Percentiles rank a stretch among this genome's conserved stretches.
phyloP scores from a whole-genome alignment of 2,113 vertebrate genomes.

The Gymnobelideus leadbeateri region DNA sequence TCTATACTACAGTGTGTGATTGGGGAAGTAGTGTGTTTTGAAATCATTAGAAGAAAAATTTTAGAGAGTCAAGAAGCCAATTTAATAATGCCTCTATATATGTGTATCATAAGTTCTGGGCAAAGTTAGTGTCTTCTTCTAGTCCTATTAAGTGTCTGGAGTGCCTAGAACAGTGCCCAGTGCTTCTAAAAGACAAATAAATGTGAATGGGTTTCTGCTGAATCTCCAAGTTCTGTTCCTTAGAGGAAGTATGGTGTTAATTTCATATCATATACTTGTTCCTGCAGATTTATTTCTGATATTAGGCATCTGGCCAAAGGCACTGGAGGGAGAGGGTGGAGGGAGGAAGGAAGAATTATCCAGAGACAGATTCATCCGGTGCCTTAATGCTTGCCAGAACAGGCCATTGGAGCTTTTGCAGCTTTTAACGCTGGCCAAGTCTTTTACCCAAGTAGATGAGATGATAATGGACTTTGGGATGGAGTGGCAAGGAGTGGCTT shows the following conservation, averaged over 20 bases:
- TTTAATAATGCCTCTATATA: background rate
- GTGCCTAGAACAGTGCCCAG: background rate
- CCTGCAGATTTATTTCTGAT: slow-evolving; percentile 42
- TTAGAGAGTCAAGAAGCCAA: background rate
- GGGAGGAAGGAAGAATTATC: slow-evolving; percentile 20
- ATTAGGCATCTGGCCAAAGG: slow-evolving; percentile 26
- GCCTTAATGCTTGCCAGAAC: slow-evolving; percentile 13
- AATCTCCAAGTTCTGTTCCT: background rate
- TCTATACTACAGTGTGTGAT: background rate
- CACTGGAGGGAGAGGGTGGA: background rate
- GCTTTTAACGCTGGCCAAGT: slow-evolving; percentile 21
- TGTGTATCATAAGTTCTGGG: background rate
- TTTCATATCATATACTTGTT: slow-evolving; percentile 21
- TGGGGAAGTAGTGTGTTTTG: background rate
- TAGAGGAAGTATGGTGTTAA: slow-evolving; percentile 12
- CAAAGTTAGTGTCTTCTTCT: slow-evolving; percentile 7
- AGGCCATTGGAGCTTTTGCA: background rate
- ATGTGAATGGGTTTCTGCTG: background rate
- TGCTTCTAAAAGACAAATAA: background rate
- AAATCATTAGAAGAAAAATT: slow-evolving; percentile 14
- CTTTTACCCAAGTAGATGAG: background rate
- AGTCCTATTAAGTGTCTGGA: slow-evolving; percentile 19
- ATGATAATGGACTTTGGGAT: background rate
- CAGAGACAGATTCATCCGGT: slow-evolving; percentile 12
- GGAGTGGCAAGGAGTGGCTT: background rate